Base-by-base conservation (phyloP, 2,113 vertebrate species). In the Sclerurus mexicanus region DNA sequence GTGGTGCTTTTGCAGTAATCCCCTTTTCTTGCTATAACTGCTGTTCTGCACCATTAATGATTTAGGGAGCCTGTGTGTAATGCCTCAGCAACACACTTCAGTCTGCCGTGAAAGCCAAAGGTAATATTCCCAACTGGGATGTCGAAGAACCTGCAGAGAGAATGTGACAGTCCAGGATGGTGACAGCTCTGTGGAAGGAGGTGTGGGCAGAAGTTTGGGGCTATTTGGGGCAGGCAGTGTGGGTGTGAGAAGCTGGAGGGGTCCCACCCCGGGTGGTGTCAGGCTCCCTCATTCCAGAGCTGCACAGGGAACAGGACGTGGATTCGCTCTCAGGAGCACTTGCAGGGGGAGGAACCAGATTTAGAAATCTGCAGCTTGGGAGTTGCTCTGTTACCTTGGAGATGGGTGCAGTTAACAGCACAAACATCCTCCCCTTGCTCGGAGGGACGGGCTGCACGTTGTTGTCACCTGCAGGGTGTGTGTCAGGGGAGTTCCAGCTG, bases 311-410 rank as follows among this genome's bases (percentile, higher is more conserved):
- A 1, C 30, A 2, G 22, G 1, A 2, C n/a, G 3, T 9, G 4
- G 83, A 35, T 50, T 24, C 0, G 37, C 68, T 89, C 25, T 13
- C 46, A 1, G 82, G 85, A 85, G 82, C 66, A 0, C 73, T 85
- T 4, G 79, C 89, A 74, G 9, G 17, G 90, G 78, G 87, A 93
- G 53, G 23, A 85, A 63, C 62, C 94, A 76, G 82, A 94, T 94
- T 87, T 89, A 93, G 94, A 60, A 90, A 14, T 25, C 21, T 47
- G 74, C 49, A 91, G 92, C 90, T 20, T 19, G 71, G 78, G 94
- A 56, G 92, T 80, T 91, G 90, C 60, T 73, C 37, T 76, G 96
- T 97, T 97, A 58, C 96, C 96, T 52, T 95, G 96, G 96, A 97
- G 96, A 95, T 97, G 90, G 82, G 85, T 50, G 24, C 81, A 89